Conservation (phyloP, 2,113 vertebrate species). For the Syngnathus scovelli region DNA sequence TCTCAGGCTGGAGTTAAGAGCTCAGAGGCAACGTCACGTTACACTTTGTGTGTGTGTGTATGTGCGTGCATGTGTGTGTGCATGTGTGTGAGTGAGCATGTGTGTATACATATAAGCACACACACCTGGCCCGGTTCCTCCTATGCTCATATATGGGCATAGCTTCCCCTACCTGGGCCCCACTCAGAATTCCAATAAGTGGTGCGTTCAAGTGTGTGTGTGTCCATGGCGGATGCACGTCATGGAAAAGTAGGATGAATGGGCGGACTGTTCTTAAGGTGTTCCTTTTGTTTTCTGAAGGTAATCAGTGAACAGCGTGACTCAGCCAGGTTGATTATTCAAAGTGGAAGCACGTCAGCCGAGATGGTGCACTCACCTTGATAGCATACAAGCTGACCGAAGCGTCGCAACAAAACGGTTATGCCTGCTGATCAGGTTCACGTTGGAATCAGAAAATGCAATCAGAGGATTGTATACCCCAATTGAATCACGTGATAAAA, state of each 20-base stretch:
- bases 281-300: constrained; percentile 64
- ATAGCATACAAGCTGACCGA: constrained; percentile 12
- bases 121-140: constrained; percentile 65
- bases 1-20: constrained; percentile 4
- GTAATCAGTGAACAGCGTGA: constrained; percentile 63
- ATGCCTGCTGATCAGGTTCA: constrained; percentile 3
- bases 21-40: constrained; percentile 39
- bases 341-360: constrained; percentile 34
- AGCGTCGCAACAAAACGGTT: background rate
- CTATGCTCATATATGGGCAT: constrained; percentile 69
- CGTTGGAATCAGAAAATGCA: background rate
- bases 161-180: constrained; percentile 70
- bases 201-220: constrained; percentile 11
- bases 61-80: too few relatives aligned
- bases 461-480: too few relatives aligned
- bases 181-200: constrained; percentile 65
- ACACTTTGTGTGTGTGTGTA: constrained; percentile 12
- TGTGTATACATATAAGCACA: background rate
- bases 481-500: too few relatives aligned
- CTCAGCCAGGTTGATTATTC: constrained; percentile 55
- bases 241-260: constrained; percentile 71
- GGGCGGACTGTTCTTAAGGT: constrained; percentile 57
- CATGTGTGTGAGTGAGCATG: too few relatives aligned
- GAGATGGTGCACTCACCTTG: constrained; percentile 8
- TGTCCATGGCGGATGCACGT: constrained; percentile 53